phyloP scores from a whole-genome alignment of 2,797 vertebrate genomes.

The Chelon labrosus region DNA sequence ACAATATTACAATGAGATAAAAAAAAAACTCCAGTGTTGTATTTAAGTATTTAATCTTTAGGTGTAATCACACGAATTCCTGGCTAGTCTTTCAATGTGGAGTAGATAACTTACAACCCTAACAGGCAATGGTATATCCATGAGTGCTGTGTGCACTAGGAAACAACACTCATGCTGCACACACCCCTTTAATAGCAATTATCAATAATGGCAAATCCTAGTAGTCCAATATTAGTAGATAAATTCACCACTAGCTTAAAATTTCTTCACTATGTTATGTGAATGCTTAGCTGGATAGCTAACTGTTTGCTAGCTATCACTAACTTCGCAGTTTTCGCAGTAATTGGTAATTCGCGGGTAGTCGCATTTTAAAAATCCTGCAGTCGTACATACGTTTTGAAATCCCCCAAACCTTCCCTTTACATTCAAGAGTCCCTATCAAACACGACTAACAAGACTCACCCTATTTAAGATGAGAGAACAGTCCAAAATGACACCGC shows the following conservation, averaged over 20 bases:
- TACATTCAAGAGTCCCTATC: no score
- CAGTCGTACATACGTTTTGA: background rate
- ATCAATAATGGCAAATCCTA: background rate
- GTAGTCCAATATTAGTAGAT: background rate
- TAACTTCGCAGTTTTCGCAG: background rate
- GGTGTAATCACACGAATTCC: no score
- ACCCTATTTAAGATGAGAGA: background rate
- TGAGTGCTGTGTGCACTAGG: background rate
- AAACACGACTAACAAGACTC: background rate
- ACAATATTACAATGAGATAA: background rate
- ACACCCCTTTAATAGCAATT: background rate
- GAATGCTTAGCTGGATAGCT: background rate
- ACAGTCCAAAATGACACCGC: background rate
- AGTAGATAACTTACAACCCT: background rate
- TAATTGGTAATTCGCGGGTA: conserved; percentile 36
- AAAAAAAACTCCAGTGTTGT: no score
- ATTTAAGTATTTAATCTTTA: no score
- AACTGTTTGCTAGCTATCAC: background rate
- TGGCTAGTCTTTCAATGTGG: background rate
- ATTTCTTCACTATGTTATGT: background rate
- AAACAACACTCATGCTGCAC: background rate
- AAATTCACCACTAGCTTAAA: background rate
- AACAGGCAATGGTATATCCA: background rate
- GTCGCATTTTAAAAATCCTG: conserved; percentile 13
- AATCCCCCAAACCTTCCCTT: background rate